Evolutionary conservation across 2,888 invertebrate genomes (phyloP).

Genomic region (Euzophera pinguis): DNA sequence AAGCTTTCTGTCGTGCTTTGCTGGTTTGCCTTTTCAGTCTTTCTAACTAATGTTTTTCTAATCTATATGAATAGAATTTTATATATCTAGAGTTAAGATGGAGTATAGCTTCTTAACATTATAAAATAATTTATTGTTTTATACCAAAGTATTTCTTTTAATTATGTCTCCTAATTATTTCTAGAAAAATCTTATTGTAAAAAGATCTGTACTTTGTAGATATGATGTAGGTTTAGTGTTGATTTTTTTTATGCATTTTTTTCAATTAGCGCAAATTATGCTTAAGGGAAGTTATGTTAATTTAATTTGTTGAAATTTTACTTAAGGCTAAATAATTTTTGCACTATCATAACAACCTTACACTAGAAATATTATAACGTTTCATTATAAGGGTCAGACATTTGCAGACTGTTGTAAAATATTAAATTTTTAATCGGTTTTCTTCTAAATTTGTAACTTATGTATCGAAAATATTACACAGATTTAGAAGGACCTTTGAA

Average conservation of each 20-base stretch:
- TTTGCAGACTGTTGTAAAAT: neutral
- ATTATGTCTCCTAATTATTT: slow-evolving; percentile 4
- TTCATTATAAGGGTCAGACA: neutral
- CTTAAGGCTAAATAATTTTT: slow-evolving; percentile 2
- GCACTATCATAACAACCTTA: neutral
- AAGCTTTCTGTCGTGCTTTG: slow-evolving; percentile 72
- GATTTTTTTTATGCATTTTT: slow-evolving; percentile 17
- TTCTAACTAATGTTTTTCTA: slow-evolving; percentile 55
- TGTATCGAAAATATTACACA: slow-evolving; percentile 6
- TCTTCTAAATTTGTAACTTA: slow-evolving; percentile 4
- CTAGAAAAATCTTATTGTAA: slow-evolving; percentile 10
- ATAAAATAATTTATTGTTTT: slow-evolving; percentile 41
- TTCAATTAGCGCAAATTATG: slow-evolving; percentile 7
- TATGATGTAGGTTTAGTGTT: slow-evolving; percentile 13
- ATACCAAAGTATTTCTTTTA: neutral
- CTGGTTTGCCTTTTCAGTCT: slow-evolving; percentile 67
- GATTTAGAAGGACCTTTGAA: slow-evolving; percentile 34
- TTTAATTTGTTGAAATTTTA: slow-evolving; percentile 6
- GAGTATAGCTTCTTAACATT: slow-evolving; percentile 62
- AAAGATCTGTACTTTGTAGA: slow-evolving; percentile 21
- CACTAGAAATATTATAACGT: neutral
- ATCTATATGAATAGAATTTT: slow-evolving; percentile 46
- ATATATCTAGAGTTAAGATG: slow-evolving; percentile 49
- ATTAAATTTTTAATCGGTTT: neutral
- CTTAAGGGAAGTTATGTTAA: slow-evolving; percentile 12